Conservation (phyloP, 2,888 invertebrate species). For the Mechanitis mazaeus region DNA sequence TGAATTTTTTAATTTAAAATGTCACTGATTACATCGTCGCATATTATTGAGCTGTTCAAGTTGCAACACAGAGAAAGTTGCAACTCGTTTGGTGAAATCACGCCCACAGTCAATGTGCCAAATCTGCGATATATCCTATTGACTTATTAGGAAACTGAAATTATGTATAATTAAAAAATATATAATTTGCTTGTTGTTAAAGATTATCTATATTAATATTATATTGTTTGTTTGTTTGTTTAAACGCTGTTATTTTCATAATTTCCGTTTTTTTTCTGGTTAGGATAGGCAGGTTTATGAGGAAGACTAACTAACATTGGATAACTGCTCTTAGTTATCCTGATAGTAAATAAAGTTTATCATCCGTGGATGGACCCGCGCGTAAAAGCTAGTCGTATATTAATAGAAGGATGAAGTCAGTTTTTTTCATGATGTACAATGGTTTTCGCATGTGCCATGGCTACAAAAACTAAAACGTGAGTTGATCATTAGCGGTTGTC, state of each 20-base stretch:
- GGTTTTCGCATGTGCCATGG: background rate
- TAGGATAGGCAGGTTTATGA: too few relatives aligned
- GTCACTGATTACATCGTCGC: conserved; percentile 42
- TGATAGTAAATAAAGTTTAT: too few relatives aligned
- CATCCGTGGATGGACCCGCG: too few relatives aligned
- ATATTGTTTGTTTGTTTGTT: too few relatives aligned
- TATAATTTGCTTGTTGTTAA: too few relatives aligned
- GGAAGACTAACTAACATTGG: too few relatives aligned
- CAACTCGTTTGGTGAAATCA: conserved; percentile 67
- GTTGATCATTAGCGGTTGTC: conserved; percentile 7
- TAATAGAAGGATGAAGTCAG: conserved; percentile 8
- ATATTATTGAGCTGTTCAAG: conserved; percentile 29
- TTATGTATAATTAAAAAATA: conserved; percentile 50
- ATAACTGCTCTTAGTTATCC: too few relatives aligned
- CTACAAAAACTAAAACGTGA: conserved; percentile 11
- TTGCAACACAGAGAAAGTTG: conserved; percentile 70
- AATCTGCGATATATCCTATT: conserved; percentile 57
- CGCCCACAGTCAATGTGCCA: conserved; percentile 69
- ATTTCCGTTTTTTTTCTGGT: too few relatives aligned
- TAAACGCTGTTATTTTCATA: too few relatives aligned
- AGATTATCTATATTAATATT: too few relatives aligned
- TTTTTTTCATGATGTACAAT: background rate
- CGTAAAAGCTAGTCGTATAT: background rate
- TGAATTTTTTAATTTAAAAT: conserved; percentile 50
- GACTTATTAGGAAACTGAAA: conserved; percentile 51